phyloP scores from a whole-genome alignment of 2,888 invertebrate genomes.

The Melolontha melolontha region DNA sequence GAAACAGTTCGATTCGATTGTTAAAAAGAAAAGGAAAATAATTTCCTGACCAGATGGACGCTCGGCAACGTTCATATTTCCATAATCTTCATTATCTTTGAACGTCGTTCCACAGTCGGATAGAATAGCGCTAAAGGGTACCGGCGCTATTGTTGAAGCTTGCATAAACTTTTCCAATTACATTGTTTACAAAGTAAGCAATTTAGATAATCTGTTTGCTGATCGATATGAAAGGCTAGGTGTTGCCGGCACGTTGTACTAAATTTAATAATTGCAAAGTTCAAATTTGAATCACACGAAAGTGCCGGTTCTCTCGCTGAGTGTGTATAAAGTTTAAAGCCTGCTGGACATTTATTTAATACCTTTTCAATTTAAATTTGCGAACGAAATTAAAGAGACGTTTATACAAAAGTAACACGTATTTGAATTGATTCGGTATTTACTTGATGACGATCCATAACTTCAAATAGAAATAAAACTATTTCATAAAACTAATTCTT shows the following conservation, averaged over 20 bases:
- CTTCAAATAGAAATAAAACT: too few relatives aligned
- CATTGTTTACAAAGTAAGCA: constrained; percentile 62
- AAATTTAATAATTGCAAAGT: constrained; percentile 58
- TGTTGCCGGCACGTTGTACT: constrained; percentile 56
- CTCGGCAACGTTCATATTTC: constrained; percentile 40
- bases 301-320: not conserved
- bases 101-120: constrained; percentile 1
- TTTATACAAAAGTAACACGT: too few relatives aligned
- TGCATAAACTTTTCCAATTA: constrained; percentile 62
- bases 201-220: constrained; percentile 63
- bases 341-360: too few relatives aligned
- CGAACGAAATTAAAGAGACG: too few relatives aligned
- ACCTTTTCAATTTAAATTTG: too few relatives aligned
- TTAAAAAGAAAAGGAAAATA: too few relatives aligned
- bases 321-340: too few relatives aligned
- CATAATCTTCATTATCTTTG: constrained; percentile 50
- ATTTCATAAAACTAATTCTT: too few relatives aligned
- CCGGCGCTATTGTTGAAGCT: constrained; percentile 51
- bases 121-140: constrained; percentile 18
- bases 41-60: too few relatives aligned
- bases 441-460: too few relatives aligned
- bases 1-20: too few relatives aligned
- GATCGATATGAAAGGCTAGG: constrained; percentile 59
- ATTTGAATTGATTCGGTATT: too few relatives aligned
- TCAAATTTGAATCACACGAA: constrained; percentile 52